Percentiles rank a stretch among this genome's conserved stretches.
Conservation (phyloP, 2,113 vertebrate species). For the Hydropotes inermis region DNA sequence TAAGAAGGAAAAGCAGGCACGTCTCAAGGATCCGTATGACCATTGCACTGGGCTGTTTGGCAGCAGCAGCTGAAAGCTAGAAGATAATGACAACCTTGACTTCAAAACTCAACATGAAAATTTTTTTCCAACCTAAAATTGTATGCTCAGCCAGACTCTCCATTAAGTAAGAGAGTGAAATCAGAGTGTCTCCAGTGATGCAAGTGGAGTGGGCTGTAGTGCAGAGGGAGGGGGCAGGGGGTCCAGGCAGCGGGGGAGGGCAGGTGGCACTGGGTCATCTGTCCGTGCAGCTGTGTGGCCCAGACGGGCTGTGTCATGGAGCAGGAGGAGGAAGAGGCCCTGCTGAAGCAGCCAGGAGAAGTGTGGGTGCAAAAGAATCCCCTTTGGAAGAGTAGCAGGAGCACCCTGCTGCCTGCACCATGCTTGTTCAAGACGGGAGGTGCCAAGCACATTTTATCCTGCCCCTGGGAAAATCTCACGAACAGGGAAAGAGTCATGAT, state of each 20-base stretch:
- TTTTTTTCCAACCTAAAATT: not conserved
- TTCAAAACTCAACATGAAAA: not conserved
- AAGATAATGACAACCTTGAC: not conserved
- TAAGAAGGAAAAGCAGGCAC: not conserved
- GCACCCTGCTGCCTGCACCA: fast-evolving
- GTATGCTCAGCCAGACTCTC: not conserved
- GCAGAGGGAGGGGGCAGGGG: no score
- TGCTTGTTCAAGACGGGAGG: not conserved
- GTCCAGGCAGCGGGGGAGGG: not conserved
- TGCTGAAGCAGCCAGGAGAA: not conserved
- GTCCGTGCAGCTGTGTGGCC: fast-evolving
- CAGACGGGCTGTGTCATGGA: not conserved
- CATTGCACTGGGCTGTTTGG: fast-evolving
- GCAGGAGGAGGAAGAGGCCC: not conserved
- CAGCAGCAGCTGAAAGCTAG: not conserved
- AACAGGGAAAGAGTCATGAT: not conserved
- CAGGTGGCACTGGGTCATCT: not conserved
- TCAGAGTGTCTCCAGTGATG: not conserved
- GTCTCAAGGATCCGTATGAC: not conserved
- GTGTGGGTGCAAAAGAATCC: not conserved
- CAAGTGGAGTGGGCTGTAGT: not conserved
- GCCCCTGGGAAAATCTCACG: not conserved
- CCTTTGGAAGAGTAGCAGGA: not conserved
- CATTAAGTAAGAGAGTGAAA: not conserved
- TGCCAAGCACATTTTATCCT: not conserved